phyloP scores from a whole-genome alignment of 2,113 vertebrate species.

The Mugil cephalus region DNA sequence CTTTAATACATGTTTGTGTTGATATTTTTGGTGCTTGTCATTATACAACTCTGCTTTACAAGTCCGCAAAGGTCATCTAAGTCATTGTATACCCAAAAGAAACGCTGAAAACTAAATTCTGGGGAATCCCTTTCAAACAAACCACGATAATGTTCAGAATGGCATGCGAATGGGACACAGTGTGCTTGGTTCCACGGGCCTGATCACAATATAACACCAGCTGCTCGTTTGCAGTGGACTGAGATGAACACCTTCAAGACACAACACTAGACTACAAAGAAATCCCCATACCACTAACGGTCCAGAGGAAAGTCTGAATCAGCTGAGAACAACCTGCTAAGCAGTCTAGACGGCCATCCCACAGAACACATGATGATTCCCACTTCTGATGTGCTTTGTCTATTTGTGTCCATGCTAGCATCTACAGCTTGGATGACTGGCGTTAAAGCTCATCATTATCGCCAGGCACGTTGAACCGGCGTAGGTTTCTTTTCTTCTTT shows the following conservation, averaged over 20 bases:
- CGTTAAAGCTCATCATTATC: neutral
- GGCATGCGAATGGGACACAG: neutral
- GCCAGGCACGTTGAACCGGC: neutral
- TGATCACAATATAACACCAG: neutral
- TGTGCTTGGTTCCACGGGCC: neutral
- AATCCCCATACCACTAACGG: neutral
- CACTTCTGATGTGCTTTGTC: conserved; percentile 38
- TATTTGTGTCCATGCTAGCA: neutral
- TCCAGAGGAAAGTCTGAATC: neutral
- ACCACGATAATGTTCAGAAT: neutral
- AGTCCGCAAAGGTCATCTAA: too few relatives aligned
- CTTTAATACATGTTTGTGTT: too few relatives aligned
- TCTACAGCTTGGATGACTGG: neutral
- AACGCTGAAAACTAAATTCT: too few relatives aligned
- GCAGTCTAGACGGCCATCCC: neutral
- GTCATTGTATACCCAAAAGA: too few relatives aligned
- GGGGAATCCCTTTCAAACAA: too few relatives aligned
- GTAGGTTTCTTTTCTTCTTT: conserved; percentile 48
- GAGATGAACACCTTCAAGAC: conserved; percentile 1
- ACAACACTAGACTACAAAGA: too few relatives aligned
- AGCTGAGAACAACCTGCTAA: neutral
- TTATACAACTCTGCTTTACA: too few relatives aligned
- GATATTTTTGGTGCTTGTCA: too few relatives aligned
- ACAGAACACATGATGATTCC: neutral
- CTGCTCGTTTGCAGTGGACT: conserved; percentile 1